Conservation (phyloP, 2,888 invertebrate genomes). For the Microdon myrmicae region DNA sequence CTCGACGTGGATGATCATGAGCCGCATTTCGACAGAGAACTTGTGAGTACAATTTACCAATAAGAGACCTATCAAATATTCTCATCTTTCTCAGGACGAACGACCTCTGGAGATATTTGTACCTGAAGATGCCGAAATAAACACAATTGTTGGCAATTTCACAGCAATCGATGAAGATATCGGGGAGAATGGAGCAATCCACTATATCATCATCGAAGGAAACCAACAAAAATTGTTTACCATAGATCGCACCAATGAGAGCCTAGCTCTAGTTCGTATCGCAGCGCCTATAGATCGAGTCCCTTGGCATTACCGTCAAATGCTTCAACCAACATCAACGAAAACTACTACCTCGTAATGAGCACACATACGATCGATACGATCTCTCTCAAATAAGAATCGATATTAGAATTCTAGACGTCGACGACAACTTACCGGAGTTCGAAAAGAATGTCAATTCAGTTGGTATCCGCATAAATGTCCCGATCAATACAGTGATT, state of each 20-base stretch:
- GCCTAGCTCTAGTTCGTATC: constrained; percentile 72
- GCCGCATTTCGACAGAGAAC: constrained; percentile 75
- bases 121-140: constrained; percentile 75
- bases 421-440: constrained; percentile 79
- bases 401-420: constrained; percentile 73
- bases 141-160: constrained; percentile 75
- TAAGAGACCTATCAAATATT: too few species aligned
- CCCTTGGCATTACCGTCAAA: constrained; percentile 74
- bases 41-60: too few species aligned
- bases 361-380: constrained; percentile 72
- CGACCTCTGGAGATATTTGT: constrained; percentile 73
- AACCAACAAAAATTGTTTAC: constrained; percentile 75
- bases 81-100: too few species aligned
- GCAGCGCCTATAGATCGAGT: constrained; percentile 73
- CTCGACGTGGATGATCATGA: constrained; percentile 83
- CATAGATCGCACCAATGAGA: constrained; percentile 74
- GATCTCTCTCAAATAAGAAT: constrained; percentile 78
- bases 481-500: constrained; percentile 78
- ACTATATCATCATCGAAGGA: constrained; percentile 79
- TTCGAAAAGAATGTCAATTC: constrained; percentile 74
- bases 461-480: constrained; percentile 78
- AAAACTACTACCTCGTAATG: constrained; percentile 62
- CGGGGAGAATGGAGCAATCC: constrained; percentile 78
- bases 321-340: constrained; percentile 73
- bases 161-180: constrained; percentile 80